Evolutionary conservation across 2,797 vertebrate genomes (phyloP).

Genomic region (Hydrophis major): DNA sequence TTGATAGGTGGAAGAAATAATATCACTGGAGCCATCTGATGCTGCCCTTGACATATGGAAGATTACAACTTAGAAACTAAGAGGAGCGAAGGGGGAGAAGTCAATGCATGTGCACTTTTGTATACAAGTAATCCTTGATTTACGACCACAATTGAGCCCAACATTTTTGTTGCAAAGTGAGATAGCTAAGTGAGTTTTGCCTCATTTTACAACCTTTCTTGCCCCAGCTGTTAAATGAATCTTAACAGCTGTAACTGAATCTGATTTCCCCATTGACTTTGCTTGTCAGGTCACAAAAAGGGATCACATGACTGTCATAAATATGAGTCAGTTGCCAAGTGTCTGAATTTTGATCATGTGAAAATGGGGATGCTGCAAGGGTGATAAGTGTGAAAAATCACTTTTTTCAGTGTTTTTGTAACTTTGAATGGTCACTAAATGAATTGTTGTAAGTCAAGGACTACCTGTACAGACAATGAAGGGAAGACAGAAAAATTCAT

Average conservation of each 20-base stretch:
- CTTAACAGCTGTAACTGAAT: background rate
- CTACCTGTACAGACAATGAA: background rate
- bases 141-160: background rate
- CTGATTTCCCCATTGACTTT: background rate
- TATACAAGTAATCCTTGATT: background rate
- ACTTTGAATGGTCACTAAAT: background rate
- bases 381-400: background rate
- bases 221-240: background rate
- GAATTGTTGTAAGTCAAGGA: background rate
- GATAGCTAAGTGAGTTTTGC: background rate
- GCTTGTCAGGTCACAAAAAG: background rate
- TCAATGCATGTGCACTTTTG: background rate
- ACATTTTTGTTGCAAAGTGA: background rate
- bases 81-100: accelerated
- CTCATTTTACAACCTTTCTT: background rate
- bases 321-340: no score
- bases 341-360: no score
- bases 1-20: background rate
- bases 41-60: background rate
- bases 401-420: background rate
- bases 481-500: background rate
- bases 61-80: background rate
- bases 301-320: no score
- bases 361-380: no score
- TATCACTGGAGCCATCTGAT: background rate